Evolutionary conservation across 2,797 vertebrate species (phyloP), one percentile per base, ranked within the genome.

Genomic region (Xiphophorus birchmanni): DNA sequence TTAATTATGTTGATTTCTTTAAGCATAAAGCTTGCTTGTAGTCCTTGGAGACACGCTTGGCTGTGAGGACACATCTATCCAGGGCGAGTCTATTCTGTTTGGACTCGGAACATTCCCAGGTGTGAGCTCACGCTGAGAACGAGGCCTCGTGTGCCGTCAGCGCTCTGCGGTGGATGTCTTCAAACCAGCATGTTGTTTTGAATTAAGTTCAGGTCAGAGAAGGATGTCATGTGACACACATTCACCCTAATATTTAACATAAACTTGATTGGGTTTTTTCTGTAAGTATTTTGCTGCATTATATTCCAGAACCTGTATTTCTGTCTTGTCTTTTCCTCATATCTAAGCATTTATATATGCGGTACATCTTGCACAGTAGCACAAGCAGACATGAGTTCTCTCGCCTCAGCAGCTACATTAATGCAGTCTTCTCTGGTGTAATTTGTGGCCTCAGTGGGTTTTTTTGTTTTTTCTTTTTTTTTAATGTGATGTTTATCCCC

Each of bases 401-500:
- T 89, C 79, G 88, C 86, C 87, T 91, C 88, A 83, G 89, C 89
- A 90, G 92, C 92, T 92, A 92, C 94, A 93, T 94, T 94, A 95
- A 94, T 86, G 93, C 91, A 86, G 87, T 86, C 90, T 85, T 92
- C 93, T 89, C 86, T 71, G 75, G 89, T 90, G 88, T 94, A 94
- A 94, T 95, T 95, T 94, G 92, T 90, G 89, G 92, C 89, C 90
- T 90, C 92, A 88, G 91, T 91, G 90, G 92, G 90, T 91, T 91
- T 90, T 91, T 92, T 87, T 12, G 75, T 47, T 76, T 79, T 84
- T 65, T 32, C 29, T 37, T 73, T 17, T 74, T 89, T 91, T 90
- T 93, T 92, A 86, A 92, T 90, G 91, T 85, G 91, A 93, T 94
- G 94, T 95, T 95, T 94, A 93, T 93, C 90, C 90, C 84, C 67